Base-by-base conservation (phyloP, 1,140 invertebrate species). In the Heliconius hermathena region DNA sequence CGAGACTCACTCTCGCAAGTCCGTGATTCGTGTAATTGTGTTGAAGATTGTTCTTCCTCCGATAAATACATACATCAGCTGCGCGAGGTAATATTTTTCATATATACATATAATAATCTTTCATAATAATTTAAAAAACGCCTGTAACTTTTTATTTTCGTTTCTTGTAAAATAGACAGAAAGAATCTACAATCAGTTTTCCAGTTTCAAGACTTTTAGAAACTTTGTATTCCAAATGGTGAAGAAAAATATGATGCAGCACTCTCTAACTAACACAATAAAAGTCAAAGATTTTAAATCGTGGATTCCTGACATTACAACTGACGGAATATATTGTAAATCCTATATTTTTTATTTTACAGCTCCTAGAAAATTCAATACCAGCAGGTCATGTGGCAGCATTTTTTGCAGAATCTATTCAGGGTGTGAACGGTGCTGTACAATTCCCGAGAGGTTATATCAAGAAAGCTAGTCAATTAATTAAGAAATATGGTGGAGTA, bases 351-450 rank as follows among this genome's bases (percentile, higher is more conserved):
- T 41, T 49, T 20, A 8, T 52, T 33, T 41, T 41, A 72, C 20
- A 95, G 94, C 92, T 96, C 3, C 95, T 99, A 77, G 95, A 95
- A 77, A 97, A 97, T 88, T 97, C 97, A 20, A 89, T 98, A 72
- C 97, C 98, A 0, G 91, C 91, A 77, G 96, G 96, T 13, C 96
- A 95, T 87, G 95, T 99, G 36, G 99, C 98, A 4, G 99, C 96
- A 20, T 97, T 99, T 88, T 97, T 99, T 90, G 98, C 97, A 1
- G 99, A 99, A 94, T 98, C 98, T 6, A 99, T 99, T 85, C 98
- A 99, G 95, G 98, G 99, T 11, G 89, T 91, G 1, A 92, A 91
- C 54, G 99, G 99, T 18, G 95, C 96, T 1, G 97, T 99, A 0
- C 99, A 99, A 91, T 99, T 97, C 91, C 98, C 99, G 1, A 98